Conservation (phyloP, 2,113 vertebrate species). For the Mormyrus iriodes region DNA sequence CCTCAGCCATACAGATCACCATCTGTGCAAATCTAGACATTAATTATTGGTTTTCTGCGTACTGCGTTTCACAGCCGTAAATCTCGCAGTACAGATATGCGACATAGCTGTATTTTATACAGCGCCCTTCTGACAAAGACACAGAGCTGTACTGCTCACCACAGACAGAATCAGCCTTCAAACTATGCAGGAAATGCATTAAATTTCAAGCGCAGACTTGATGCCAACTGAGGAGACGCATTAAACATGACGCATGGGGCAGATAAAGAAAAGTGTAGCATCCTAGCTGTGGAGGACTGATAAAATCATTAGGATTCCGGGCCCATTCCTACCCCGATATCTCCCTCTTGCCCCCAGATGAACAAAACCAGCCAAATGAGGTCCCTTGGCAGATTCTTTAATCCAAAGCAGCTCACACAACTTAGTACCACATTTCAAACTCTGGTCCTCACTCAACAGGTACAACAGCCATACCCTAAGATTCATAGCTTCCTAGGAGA, state of each 20-base stretch:
- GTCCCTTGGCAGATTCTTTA: background rate
- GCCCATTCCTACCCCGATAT: conserved; percentile 22
- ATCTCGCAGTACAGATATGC: background rate
- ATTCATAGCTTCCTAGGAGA: background rate
- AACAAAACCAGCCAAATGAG: background rate
- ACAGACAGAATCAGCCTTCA: conserved; percentile 27
- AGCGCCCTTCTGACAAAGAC: background rate
- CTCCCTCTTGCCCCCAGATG: conserved; percentile 17
- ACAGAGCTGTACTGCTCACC: background rate
- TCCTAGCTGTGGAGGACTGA: conserved; percentile 52
- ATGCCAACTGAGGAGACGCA: background rate
- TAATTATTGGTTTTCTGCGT: background rate
- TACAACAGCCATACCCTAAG: background rate
- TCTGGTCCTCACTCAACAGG: background rate
- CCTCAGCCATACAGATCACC: background rate
- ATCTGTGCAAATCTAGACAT: background rate
- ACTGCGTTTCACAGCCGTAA: background rate
- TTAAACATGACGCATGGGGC: conserved; percentile 37
- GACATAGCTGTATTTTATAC: background rate
- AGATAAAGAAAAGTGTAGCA: conserved; percentile 41
- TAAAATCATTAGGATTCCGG: conserved; percentile 59
- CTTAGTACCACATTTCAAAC: background rate
- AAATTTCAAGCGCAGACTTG: conserved; percentile 19
- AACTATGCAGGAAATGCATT: conserved; percentile 51
- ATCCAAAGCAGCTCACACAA: background rate